Conservation (phyloP, 2,113 vertebrate genomes). For the Xenopus borealis region DNA sequence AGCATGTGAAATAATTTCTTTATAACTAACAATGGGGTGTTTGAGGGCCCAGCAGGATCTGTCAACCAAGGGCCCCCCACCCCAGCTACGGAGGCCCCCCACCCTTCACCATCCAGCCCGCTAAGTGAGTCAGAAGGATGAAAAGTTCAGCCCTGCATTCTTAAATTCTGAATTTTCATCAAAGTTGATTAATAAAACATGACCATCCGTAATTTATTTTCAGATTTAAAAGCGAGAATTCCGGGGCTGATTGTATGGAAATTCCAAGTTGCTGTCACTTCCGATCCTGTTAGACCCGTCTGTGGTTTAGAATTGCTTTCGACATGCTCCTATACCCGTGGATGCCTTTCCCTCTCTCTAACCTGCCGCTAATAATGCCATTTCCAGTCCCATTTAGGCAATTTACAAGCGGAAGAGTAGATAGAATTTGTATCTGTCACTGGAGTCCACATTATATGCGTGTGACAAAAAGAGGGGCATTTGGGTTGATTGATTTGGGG, state of each 20-base stretch:
- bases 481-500: background rate
- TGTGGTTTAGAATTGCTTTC: conserved; percentile 13
- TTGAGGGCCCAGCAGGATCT: too few species aligned
- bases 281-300: conserved; percentile 4
- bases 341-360: conserved; percentile 8
- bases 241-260: conserved; percentile 21
- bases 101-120: too few species aligned
- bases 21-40: too few species aligned
- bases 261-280: conserved; percentile 34
- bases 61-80: too few species aligned
- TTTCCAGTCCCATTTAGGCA: background rate
- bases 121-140: too few species aligned
- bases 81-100: too few species aligned
- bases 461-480: background rate
- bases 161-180: too few species aligned
- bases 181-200: conserved; percentile 40
- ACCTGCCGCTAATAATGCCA: conserved; percentile 16
- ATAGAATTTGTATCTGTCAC: background rate
- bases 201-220: conserved; percentile 37
- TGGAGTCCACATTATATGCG: background rate
- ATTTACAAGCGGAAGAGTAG: background rate
- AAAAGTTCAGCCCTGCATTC: too few species aligned
- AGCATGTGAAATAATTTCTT: too few species aligned
- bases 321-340: conserved; percentile 14
- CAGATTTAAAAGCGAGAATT: conserved; percentile 28